Evolutionary conservation across 2,113 vertebrate genomes (phyloP), one percentile per base, ranked within the genome.

Genomic region (Xiphorhynchus elegans): DNA sequence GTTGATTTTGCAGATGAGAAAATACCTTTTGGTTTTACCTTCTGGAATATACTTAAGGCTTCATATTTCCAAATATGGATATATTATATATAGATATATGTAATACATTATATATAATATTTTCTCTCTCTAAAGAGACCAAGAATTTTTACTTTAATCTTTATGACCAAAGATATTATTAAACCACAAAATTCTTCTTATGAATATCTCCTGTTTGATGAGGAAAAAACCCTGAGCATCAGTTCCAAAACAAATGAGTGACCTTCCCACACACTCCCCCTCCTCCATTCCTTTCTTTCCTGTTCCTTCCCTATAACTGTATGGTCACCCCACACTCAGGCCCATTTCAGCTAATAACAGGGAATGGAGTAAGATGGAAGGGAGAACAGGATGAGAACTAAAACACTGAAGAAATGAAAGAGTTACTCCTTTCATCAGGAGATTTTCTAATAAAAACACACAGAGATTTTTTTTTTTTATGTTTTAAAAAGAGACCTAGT

Each of bases 191-290:
- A 55, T 10, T 24, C 3, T 19, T 63, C 14, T 49, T 92, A 66
- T 64, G 86, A 87, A 31, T 25, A 39, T 21, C n/a, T 86, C 33
- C 15, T 42, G 21, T 49, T 84, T 66, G 47, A 64, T 33, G 16
- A 95, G 19, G 15, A 9, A 66, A 70, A 59, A 40, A 0, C 2
- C 0, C 26, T 7, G 24, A 53, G 58, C 2, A 2, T 77, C 73
- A 47, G 39, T 59, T 70, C 31, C 26, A 39, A 67, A 85, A 58
- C 23, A 47, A 78, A 58, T 16, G n/a, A 25, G 28, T n/a, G 50
- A 62, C 4, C 7, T 33, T 33, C 28, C 16, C 23, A 35, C 35
- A 14, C n/a, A 37, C 55, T 13, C 19, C 3, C 3, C 10, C 47
- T 2, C 1, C 5, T 2, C 4, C 3, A 17, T 55, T 75, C 7